phyloP scores from a whole-genome alignment of 2,113 vertebrate species.

The Sinocyclocheilus anophthalmus region DNA sequence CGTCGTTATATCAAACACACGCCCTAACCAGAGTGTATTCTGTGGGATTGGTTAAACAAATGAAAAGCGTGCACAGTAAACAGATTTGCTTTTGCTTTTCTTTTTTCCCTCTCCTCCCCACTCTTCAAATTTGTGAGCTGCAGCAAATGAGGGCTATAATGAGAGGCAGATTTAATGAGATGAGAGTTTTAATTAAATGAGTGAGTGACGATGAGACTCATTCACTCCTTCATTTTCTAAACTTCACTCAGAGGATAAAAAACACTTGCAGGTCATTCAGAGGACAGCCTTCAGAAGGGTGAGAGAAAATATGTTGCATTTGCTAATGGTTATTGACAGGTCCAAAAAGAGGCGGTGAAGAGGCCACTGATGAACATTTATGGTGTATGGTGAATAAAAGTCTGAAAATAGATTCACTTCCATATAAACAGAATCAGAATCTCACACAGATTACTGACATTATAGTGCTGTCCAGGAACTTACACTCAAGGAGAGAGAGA shows the following conservation, averaged over 20 bases:
- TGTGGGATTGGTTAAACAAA: constrained; percentile 72
- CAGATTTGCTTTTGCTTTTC: constrained; percentile 64
- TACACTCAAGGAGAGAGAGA: neutral
- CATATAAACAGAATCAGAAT: constrained; percentile 3
- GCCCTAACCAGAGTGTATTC: constrained; percentile 72
- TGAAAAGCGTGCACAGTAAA: constrained; percentile 76
- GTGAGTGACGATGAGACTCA: constrained; percentile 67
- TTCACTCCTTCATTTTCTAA: constrained; percentile 44
- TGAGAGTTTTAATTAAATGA: constrained; percentile 75
- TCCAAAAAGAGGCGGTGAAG: constrained; percentile 12
- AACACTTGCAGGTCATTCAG: constrained; percentile 60
- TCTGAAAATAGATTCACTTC: constrained; percentile 6
- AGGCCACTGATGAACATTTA: constrained; percentile 23
- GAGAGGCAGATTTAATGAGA: constrained; percentile 74
- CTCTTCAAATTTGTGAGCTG: constrained; percentile 67
- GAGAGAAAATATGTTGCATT: constrained; percentile 17
- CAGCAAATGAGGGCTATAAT: constrained; percentile 73
- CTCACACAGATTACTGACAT: neutral
- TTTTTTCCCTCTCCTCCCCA: constrained; percentile 21
- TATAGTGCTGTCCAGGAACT: neutral
- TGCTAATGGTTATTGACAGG: constrained; percentile 37
- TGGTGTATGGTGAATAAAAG: neutral
- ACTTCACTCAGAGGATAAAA: constrained; percentile 55
- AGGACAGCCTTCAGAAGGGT: constrained; percentile 53
- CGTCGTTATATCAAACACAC: constrained; percentile 68